Base-by-base conservation (phyloP, 1,140 invertebrate species). In the Papilio helenus region DNA sequence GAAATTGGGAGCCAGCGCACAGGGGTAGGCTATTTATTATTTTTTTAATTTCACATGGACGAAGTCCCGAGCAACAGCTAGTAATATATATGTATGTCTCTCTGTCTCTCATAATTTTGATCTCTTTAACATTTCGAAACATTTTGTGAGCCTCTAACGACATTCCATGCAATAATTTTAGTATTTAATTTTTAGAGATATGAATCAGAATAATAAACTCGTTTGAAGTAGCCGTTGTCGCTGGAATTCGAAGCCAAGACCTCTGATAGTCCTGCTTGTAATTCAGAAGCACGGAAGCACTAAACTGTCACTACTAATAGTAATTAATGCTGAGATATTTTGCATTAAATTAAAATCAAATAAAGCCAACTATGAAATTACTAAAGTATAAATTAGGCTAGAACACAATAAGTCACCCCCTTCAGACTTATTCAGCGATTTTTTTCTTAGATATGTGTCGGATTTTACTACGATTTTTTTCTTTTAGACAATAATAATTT, bases 211-310 rank as follows among this genome's bases (percentile, higher is more conserved):
- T 16, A 29, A 29, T 4, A 68, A 29, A 29, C 12, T 68, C 5
- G 26, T 68, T 68, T 68, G 61, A 68, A 5, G 23, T 16, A 3
- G 61, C 23, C 14, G 61, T 9, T 65, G 23, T 7, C 61, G 61
- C 23, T 29, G 61, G 61, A 65, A 65, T 65, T 65, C 23, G 23
- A 65, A 65, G 23, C 23, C 61, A 65, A 65, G 61, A 65, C 61
- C 23, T 65, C 51, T n/a, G 18, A n/a, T 55, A 55, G 51, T 55
- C 26, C 23, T 29, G 23, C 12, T 65, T 14, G 23, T 65, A 65
- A 65, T 65, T 65, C 61, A 65, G 61, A 65, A 26, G 58, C 4
- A 12, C 61, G 61, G 23, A 65, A 65, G 61, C 61, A 29, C 61
- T 65, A 16, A 26, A 3, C 12, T 65, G 61, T 29, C 61, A 29